phyloP scores from a whole-genome alignment of 2,797 vertebrate species.

The Amphiprion clarkii region DNA sequence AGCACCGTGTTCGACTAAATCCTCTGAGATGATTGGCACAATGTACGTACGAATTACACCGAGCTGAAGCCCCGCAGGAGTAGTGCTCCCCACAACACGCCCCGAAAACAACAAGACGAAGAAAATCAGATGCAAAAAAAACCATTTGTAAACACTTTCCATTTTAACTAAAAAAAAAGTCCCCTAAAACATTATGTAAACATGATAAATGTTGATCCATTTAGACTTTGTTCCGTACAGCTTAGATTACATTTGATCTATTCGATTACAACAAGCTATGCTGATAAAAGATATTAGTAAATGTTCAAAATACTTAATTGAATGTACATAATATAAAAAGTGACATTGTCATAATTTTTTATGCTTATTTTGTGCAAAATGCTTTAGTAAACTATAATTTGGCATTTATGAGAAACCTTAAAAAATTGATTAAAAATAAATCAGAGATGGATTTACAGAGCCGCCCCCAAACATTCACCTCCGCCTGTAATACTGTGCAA shows the following conservation, averaged over 20 bases:
- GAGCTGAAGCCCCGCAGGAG: constrained; percentile 39
- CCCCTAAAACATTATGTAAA: constrained; percentile 84
- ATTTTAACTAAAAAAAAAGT: constrained; percentile 66
- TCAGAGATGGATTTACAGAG: constrained; percentile 68
- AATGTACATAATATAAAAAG: constrained; percentile 89
- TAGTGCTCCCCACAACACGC: constrained; percentile 16
- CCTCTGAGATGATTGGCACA: constrained; percentile 82
- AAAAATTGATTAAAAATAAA: constrained; percentile 66
- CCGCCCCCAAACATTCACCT: constrained; percentile 72
- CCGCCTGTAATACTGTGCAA: constrained; percentile 87
- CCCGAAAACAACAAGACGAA: constrained; percentile 54
- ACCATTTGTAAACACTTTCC: constrained; percentile 85
- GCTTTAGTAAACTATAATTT: constrained; percentile 92
- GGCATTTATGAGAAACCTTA: constrained; percentile 89
- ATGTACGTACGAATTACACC: constrained; percentile 59
- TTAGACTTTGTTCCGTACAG: constrained; percentile 79
- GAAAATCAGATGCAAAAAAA: constrained; percentile 62
- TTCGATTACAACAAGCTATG: constrained; percentile 85
- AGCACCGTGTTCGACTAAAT: constrained; percentile 69
- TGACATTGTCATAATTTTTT: constrained; percentile 84
- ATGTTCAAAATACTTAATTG: constrained; percentile 85
- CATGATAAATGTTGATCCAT: constrained; percentile 84
- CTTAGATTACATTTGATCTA: constrained; percentile 86
- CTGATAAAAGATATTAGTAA: constrained; percentile 85
- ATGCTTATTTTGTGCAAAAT: constrained; percentile 90